phyloP scores from a whole-genome alignment of 2,888 invertebrate genomes.

The Notocelia uddmanniana region DNA sequence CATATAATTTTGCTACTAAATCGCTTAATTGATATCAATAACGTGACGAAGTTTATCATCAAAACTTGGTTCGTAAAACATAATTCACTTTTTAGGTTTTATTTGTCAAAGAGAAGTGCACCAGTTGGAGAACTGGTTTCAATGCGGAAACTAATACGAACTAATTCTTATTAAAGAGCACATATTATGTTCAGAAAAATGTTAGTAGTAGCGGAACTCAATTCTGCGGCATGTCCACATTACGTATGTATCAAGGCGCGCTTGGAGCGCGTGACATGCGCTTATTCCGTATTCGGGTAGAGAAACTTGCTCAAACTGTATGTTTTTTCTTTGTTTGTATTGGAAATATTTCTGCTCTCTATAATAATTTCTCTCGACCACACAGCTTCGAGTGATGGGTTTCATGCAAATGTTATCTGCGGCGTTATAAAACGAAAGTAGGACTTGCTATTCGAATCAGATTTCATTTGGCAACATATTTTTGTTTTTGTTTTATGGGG shows the following conservation, averaged over 20 bases:
- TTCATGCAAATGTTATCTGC: conserved; percentile 42
- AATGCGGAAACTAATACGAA: conserved; percentile 38
- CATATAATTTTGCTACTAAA: too few relatives aligned
- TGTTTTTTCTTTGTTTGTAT: conserved; percentile 53
- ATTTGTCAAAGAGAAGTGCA: conserved; percentile 17
- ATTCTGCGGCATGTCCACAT: conserved; percentile 48
- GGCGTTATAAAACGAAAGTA: conserved; percentile 35
- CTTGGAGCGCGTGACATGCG: conserved; percentile 50
- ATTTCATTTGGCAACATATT: conserved; percentile 23
- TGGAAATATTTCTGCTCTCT: conserved; percentile 51
- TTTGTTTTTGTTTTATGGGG: not conserved
- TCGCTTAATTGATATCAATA: too few relatives aligned
- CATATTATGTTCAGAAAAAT: conserved; percentile 49
- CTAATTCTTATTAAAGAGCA: conserved; percentile 44
- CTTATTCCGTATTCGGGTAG: conserved; percentile 55
- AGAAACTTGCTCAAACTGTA: conserved; percentile 55
- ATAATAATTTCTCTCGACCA: conserved; percentile 45
- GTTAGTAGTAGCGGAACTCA: conserved; percentile 50
- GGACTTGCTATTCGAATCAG: conserved; percentile 6
- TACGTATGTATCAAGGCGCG: conserved; percentile 55
- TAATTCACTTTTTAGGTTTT: not conserved
- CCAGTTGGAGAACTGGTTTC: conserved; percentile 12
- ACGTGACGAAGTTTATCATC: too few relatives aligned
- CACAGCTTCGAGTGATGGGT: conserved; percentile 43
- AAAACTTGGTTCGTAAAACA: too few relatives aligned